phyloP scores from a whole-genome alignment of 2,888 invertebrate species.

The Syrphus vitripennis region DNA sequence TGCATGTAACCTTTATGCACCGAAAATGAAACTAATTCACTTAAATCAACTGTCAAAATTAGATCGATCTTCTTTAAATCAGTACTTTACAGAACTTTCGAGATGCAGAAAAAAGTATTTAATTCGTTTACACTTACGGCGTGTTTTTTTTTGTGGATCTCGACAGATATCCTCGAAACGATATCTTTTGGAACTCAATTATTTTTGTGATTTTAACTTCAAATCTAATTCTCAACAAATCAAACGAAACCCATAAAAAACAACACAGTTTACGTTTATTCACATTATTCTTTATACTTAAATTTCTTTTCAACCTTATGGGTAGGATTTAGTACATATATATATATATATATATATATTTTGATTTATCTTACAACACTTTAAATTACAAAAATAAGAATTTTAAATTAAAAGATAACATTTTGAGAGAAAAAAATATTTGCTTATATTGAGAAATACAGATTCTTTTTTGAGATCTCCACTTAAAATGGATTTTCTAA shows the following conservation, averaged over 20 bases:
- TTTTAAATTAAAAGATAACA: slow-evolving; percentile 25
- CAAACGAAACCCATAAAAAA: background rate
- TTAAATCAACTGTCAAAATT: too few species aligned
- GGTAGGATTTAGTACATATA: too few species aligned
- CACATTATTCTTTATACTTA: slow-evolving; percentile 58
- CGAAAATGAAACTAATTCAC: too few species aligned
- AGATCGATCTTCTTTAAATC: too few species aligned
- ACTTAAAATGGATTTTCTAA: slow-evolving; percentile 17
- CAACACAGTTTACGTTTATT: slow-evolving; percentile 38
- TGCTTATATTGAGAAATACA: slow-evolving; percentile 9
- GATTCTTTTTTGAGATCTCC: slow-evolving; percentile 50
- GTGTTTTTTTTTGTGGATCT: too few species aligned
- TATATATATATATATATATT: slow-evolving; percentile 25
- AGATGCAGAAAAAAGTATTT: too few species aligned
- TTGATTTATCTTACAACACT: slow-evolving; percentile 41
- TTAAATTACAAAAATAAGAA: slow-evolving; percentile 53
- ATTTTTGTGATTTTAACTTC: background rate
- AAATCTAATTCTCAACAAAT: background rate
- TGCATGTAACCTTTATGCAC: too few species aligned
- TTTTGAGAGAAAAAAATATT: background rate
- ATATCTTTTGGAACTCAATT: too few species aligned
- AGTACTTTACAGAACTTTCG: too few species aligned
- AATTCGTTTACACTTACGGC: too few species aligned
- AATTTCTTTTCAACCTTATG: slow-evolving; percentile 56
- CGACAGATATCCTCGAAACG: too few species aligned